These are phyloP conservation scores for Acinonyx jubatus DNA, from an alignment of 2,113 vertebrate species.

Conservation along the genomic window DNA sequence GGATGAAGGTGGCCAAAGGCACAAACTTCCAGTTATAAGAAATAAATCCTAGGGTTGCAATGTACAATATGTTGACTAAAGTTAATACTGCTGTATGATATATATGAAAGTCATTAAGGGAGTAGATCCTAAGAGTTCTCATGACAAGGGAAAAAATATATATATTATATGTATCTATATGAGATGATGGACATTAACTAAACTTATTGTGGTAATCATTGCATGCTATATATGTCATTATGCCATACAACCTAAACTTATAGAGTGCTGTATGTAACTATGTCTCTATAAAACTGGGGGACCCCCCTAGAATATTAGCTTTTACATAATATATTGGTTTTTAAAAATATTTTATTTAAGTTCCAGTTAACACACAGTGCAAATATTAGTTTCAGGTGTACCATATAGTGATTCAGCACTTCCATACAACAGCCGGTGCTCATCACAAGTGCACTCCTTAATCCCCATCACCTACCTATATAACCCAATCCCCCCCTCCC, in stretches of 20 bases:
- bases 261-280: background rate
- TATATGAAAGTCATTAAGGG: background rate
- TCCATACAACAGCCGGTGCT: background rate
- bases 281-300: background rate
- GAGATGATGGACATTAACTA: background rate
- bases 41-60: background rate
- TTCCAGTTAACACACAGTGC: background rate
- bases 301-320: background rate
- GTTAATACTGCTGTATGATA: background rate
- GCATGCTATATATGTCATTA: background rate
- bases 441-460: background rate
- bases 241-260: background rate
- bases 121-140: background rate
- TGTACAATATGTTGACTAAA: background rate
- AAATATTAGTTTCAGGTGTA: background rate
- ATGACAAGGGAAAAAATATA: background rate
- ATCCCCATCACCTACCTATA: background rate
- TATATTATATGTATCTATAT: background rate
- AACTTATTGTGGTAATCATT: background rate
- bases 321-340: background rate
- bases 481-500: background rate
- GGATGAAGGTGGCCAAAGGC: background rate
- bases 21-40: background rate
- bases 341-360: background rate
- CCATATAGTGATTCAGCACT: background rate